Evolutionary conservation across 2,113 vertebrate species (phyloP), one percentile per base, ranked within the genome.

Genomic region (Lophotis ruficrista): DNA sequence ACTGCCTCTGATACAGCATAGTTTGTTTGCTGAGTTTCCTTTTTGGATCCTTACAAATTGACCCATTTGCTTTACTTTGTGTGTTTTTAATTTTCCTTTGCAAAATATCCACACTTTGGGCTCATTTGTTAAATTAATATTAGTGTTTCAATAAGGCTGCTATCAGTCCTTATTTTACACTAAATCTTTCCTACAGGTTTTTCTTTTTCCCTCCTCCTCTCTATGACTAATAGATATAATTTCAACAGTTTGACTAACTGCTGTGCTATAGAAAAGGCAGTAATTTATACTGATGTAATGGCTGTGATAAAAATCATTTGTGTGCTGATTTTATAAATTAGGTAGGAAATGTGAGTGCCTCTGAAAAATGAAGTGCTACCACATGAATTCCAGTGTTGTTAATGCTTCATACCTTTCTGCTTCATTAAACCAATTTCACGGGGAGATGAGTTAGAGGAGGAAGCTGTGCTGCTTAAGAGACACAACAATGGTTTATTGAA

Each of bases 351-450:
- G 98, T 98, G 98, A 99, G 98, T 98, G 98, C 95, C 98, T 98
- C 98, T 98, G 97, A 98, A 98, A 99, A 98, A 99, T 99, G 98
- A 99, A 98, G 99, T 98, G 98, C 98, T 98, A 99, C 99, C 98
- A 99, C 98, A 98, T 99, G 98, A 99, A 99, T 99, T 99, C 98
- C 99, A 99, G 99, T 99, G 98, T 99, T 99, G 99, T 98, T 99
- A 99, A 99, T 99, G 98, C 99, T 98, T 99, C 99, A 99, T 99
- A 99, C 99, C 99, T 99, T 99, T 99, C 99, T 99, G 99, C 99
- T 99, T 99, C 99, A 99, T 99, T 99, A 99, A 99, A 99, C 99
- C 99, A 99, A 99, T 99, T 99, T 99, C 99, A 99, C 98, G 99
- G 98, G 98, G 99, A 99, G 99, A 99, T 99, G 99, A 99, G 98